phyloP scores from a whole-genome alignment of 2,888 invertebrate genomes.

The Sesia apiformis region DNA sequence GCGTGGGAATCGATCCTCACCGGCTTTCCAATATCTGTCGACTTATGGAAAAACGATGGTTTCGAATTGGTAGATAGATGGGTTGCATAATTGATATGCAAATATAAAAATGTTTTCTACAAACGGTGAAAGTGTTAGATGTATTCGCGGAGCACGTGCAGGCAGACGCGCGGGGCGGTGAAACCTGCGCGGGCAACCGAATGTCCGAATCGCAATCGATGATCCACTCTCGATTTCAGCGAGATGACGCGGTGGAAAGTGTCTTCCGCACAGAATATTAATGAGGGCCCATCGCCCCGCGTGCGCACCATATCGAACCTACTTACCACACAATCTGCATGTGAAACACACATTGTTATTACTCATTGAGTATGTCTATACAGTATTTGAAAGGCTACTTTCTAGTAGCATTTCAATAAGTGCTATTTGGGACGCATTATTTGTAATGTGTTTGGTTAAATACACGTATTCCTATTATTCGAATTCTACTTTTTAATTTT shows the following conservation, averaged over 20 bases:
- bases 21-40: not conserved
- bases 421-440: no score
- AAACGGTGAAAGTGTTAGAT: slow-evolving; percentile 40
- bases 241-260: slow-evolving; percentile 19
- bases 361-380: no score
- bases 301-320: not conserved
- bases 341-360: no score
- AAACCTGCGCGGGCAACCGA: slow-evolving; percentile 13
- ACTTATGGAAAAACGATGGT: not conserved
- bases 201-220: slow-evolving; percentile 10
- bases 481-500: no score
- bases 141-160: not conserved
- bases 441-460: no score
- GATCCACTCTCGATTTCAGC: slow-evolving; percentile 50
- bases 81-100: slow-evolving; percentile 34
- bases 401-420: no score
- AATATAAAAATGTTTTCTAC: slow-evolving; percentile 31
- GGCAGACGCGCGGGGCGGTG: slow-evolving; percentile 11
- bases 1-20: not conserved
- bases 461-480: no score
- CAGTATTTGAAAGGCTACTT: no score
- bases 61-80: not conserved
- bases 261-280: not conserved
- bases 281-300: not conserved
- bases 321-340: not conserved